Base-by-base conservation (phyloP, 2,888 invertebrate genomes). In the Acleris holmiana region DNA sequence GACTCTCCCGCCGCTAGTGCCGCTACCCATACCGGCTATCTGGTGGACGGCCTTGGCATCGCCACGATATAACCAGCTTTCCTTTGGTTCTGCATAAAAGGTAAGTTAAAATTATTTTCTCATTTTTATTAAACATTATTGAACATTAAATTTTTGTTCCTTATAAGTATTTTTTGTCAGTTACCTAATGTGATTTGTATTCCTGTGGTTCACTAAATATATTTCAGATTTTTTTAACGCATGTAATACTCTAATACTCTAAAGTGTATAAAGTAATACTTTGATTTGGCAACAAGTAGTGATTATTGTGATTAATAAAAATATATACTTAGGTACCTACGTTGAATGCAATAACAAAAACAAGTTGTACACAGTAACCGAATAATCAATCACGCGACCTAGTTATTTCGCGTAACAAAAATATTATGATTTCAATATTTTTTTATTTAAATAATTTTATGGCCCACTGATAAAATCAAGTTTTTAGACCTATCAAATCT, bases 21-120 rank as follows among this genome's bases (percentile, higher is more conserved):
- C 61, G 47, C 49, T 47, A 57, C 55, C 59, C 23, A 41, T 40
- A 41, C 46, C 63, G 53, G 56, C 44, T 44, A 41, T 53, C 40
- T n/a, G 25, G 49, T 40, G 19, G 25, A 25, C 21, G 57, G 59
- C 67, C 62, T 62, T 63, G 61, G 35, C 58, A 53, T 64, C 64
- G 53, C 53, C 47, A 17, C 53, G 17, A 25, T 18, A 40, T 19
- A 58, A 65, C 49, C 48, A 55, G 59, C 59, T 65, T 55, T 41
- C 54, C 40, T 59, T 65, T 54, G 48, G 49, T 59, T 60, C 65
- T 65, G 65, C 65, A 65, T 60, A 55, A 55, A 65, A 65, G 65
- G 65, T 65, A 35, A 55, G 65, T 53, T 8, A 19, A 15, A 21
- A 15, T 50, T 25, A 4, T 15, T 17, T 19, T 51, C 0, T 44